Conservation (phyloP, 2,888 invertebrate genomes). For the Polydrusus pterygomalis region DNA sequence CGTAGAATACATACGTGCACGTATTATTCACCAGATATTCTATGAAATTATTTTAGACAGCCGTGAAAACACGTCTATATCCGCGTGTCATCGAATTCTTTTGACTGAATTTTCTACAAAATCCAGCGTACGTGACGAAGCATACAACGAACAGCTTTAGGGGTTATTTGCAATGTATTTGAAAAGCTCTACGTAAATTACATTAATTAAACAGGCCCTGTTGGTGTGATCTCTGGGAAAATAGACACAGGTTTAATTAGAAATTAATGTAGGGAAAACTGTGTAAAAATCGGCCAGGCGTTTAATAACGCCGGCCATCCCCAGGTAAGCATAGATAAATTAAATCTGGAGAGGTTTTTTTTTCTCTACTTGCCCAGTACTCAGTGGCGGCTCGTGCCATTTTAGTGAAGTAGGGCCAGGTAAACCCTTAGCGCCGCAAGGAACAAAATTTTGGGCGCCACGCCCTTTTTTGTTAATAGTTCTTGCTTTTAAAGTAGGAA, state of each 20-base stretch:
- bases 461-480: too few relatives aligned
- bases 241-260: slow-evolving; percentile 1
- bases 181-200: slow-evolving; percentile 13
- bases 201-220: background rate
- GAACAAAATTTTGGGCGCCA: too few relatives aligned
- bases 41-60: background rate
- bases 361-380: too few relatives aligned
- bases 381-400: too few relatives aligned
- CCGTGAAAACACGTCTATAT: background rate
- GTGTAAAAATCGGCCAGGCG: too few relatives aligned
- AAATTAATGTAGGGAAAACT: background rate
- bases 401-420: too few relatives aligned
- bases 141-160: slow-evolving; percentile 15
- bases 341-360: too few relatives aligned
- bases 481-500: too few relatives aligned
- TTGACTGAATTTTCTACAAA: slow-evolving; percentile 19
- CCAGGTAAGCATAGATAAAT: too few relatives aligned
- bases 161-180: slow-evolving; percentile 30
- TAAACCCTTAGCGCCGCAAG: too few relatives aligned
- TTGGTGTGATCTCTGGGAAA: background rate
- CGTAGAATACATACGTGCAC: too few relatives aligned
- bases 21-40: background rate
- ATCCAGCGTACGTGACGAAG: slow-evolving; percentile 23
- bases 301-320: too few relatives aligned
- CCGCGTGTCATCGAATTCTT: background rate